Evolutionary conservation across 1,140 invertebrate genomes (phyloP).

Genomic region (Sminthurinus signatus): DNA sequence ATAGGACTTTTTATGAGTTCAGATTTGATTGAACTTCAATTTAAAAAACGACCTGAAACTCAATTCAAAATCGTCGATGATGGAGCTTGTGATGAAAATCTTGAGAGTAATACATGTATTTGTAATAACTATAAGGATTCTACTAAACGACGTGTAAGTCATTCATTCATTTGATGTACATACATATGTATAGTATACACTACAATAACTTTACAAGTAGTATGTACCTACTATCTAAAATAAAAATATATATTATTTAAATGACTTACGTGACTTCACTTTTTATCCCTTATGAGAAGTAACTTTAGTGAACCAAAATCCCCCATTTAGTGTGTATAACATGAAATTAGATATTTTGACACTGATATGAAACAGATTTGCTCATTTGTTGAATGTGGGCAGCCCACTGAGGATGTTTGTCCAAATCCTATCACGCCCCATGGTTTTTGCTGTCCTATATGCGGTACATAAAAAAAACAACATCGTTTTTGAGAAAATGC

Average conservation of each 20-base stretch:
- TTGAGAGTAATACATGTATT: constrained; percentile 20
- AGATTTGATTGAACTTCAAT: constrained; percentile 29
- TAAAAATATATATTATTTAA: too few relatives aligned
- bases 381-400: constrained; percentile 11
- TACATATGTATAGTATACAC: too few relatives aligned
- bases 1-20: constrained; percentile 29
- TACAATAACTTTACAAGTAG: too few relatives aligned
- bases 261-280: too few relatives aligned
- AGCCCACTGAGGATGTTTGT: constrained; percentile 10
- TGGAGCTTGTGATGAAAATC: constrained; percentile 15
- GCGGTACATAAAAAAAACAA: constrained; percentile 23
- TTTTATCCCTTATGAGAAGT: too few relatives aligned
- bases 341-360: too few relatives aligned
- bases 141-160: constrained; percentile 18
- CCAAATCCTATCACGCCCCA: constrained; percentile 31
- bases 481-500: too few relatives aligned
- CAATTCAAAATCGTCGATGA: not conserved
- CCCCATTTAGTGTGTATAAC: too few relatives aligned
- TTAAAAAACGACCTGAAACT: constrained; percentile 25
- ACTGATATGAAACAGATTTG: too few relatives aligned
- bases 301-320: too few relatives aligned
- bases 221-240: too few relatives aligned
- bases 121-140: constrained; percentile 28
- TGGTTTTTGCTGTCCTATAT: constrained; percentile 39
- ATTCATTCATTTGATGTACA: too few relatives aligned